phyloP scores from a whole-genome alignment of 2,797 vertebrate genomes.

The Carcharodon carcharias region DNA sequence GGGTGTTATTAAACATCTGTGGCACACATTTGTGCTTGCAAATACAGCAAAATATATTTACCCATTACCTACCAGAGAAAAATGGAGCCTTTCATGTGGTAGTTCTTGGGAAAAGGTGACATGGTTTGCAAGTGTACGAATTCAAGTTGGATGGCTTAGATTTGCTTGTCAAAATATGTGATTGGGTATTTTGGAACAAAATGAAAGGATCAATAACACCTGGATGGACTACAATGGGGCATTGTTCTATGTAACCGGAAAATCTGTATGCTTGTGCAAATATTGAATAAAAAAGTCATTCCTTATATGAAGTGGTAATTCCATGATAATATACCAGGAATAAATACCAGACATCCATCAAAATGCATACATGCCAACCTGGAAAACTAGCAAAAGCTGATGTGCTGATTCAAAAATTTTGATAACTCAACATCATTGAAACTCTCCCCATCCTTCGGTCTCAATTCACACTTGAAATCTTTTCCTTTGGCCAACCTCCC shows the following conservation, averaged over 20 bases:
- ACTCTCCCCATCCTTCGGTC: neutral
- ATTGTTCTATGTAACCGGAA: neutral
- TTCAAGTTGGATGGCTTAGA: neutral
- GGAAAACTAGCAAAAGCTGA: neutral
- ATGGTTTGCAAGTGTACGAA: neutral
- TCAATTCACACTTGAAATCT: neutral
- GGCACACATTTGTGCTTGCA: no score
- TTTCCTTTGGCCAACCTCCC: neutral
- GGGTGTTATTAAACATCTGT: neutral
- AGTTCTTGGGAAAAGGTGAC: neutral
- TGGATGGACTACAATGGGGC: neutral
- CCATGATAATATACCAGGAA: neutral
- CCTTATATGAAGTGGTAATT: neutral
- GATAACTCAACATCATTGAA: neutral
- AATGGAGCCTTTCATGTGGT: neutral
- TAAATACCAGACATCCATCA: neutral
- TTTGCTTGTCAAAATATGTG: neutral
- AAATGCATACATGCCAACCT: neutral
- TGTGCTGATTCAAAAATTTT: neutral
- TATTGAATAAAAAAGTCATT: neutral
- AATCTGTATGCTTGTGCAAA: neutral
- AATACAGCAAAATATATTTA: neutral
- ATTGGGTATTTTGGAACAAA: neutral
- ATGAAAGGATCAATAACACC: neutral
- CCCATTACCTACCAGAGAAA: neutral